Base-by-base conservation (phyloP, 2,888 invertebrate species). In the Lordiphosa andalusiaca region DNA sequence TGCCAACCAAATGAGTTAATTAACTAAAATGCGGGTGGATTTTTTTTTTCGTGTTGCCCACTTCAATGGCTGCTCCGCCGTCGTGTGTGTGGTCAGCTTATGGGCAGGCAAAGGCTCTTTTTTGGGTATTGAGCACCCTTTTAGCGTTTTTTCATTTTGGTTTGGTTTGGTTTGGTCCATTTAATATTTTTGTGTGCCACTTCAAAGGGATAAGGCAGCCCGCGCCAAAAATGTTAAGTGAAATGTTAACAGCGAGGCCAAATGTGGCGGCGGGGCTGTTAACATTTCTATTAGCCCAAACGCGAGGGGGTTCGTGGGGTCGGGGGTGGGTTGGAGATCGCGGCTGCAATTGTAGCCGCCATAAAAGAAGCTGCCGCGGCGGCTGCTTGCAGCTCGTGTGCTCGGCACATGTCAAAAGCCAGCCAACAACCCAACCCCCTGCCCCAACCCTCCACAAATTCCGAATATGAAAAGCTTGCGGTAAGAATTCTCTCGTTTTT, bases 1-100 rank as follows among this genome's bases (percentile, higher is more conserved):
- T 76, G 84, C 77, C 83, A 84, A 86, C 84, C 86, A 87, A 88
- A 88, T 87, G 88, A 88, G 88, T 88, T 88, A 88, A 88, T 88
- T 88, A 88, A 88, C 88, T 88, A 88, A 88, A 88, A 88, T 88
- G 88, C 88, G 88, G 88, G 88, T 81, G 81, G 84, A 80, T 85
- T 54, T 39, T 38, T 61, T 61, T 54, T 39, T 38, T 61, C 61
- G 54, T 40, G 33, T 39, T 35, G 46, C 49, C 71, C 75, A 75
- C 73, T 83, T 78, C 76, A 75, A 76, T 77, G 82, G 61, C 37
- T 21, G 19, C 19, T 19, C 42, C 33, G 30, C 16, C 48, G 33
- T 60, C 71, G 76, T 83, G 62, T 67, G 83, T 76, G 84, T 84
- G 77, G 77, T 77, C 77, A 77, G 77, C 77, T 77, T 77, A 84